These are phyloP conservation scores for Corythornis vintsioides DNA, from an alignment of 2,113 vertebrate genomes.

Conservation along the genomic window DNA sequence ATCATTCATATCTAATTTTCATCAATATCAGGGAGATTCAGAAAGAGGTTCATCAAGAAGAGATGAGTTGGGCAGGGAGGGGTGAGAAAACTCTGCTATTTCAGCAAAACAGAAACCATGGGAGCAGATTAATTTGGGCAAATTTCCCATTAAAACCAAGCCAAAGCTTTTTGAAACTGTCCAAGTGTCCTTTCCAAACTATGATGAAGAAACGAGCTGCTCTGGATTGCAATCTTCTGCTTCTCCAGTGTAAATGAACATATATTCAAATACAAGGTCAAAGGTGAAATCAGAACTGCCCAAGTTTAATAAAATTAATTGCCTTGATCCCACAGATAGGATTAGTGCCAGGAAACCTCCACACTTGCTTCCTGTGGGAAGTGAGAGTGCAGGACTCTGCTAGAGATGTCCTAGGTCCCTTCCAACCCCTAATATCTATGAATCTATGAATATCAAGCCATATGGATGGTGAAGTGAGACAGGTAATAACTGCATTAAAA, in stretches of 20 bases:
- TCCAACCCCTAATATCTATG: too few relatives aligned
- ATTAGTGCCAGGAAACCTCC: neutral
- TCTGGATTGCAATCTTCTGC: constrained; percentile 9
- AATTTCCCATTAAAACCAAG: constrained; percentile 42
- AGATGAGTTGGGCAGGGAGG: neutral
- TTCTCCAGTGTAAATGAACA: neutral
- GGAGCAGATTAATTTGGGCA: constrained; percentile 46
- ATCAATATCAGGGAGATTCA: neutral
- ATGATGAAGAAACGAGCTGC: constrained; percentile 6
- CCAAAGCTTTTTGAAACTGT: constrained; percentile 7
- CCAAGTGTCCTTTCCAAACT: constrained; percentile 23
- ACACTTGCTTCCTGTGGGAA: neutral
- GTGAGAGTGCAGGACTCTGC: neutral
- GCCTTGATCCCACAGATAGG: neutral
- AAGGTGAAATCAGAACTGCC: neutral
- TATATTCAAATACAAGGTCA: constrained; percentile 18
- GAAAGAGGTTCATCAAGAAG: neutral
- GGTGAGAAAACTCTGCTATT: constrained; percentile 24
- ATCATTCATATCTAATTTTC: neutral
- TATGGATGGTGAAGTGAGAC: neutral
- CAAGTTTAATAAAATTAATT: neutral
- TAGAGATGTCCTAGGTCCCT: neutral
- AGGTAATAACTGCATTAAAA: neutral
- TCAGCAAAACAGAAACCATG: constrained; percentile 12
- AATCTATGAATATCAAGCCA: neutral